Percentiles rank a stretch among this genome's conserved stretches.
Conservation (phyloP, 2,113 vertebrate genomes). For the Varanus komodoensis region DNA sequence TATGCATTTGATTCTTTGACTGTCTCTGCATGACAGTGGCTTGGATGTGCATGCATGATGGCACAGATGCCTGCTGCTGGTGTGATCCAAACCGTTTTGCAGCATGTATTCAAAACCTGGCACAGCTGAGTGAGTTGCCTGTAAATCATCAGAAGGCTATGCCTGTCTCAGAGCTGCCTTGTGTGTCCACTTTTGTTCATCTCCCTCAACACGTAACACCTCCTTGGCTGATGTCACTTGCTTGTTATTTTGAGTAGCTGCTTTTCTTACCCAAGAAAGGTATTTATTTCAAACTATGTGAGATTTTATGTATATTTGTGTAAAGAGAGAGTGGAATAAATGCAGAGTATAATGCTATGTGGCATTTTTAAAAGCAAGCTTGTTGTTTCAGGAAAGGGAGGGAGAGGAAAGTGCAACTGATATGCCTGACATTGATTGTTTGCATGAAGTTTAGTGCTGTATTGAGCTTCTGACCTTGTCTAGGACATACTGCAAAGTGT, state of each 20-base stretch:
- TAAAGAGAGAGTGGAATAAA: constrained; percentile 11
- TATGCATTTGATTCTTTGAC: background rate
- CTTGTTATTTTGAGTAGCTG: constrained; percentile 59
- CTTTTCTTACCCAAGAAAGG: constrained; percentile 18
- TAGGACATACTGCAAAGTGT: constrained; percentile 70
- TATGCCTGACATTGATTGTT: constrained; percentile 65
- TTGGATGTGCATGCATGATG: background rate
- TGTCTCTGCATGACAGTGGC: background rate
- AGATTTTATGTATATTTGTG: constrained; percentile 17
- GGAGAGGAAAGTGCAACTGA: constrained; percentile 46
- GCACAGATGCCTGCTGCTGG: background rate
- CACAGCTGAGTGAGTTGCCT: constrained; percentile 4
- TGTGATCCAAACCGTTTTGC: constrained; percentile 6
- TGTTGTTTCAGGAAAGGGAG: constrained; percentile 25
- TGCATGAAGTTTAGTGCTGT: constrained; percentile 52
- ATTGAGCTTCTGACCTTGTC: constrained; percentile 74
- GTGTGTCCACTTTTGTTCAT: constrained; percentile 45
- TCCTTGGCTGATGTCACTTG: constrained; percentile 31
- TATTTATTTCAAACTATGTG: constrained; percentile 45
- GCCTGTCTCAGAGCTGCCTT: constrained; percentile 38
- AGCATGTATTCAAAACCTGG: constrained; percentile 15
- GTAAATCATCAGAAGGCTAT: constrained; percentile 37
- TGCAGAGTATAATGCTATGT: background rate
- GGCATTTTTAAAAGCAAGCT: background rate
- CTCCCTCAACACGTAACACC: constrained; percentile 43